Conservation (phyloP, 2,888 invertebrate genomes). For the Gerris lacustris region DNA sequence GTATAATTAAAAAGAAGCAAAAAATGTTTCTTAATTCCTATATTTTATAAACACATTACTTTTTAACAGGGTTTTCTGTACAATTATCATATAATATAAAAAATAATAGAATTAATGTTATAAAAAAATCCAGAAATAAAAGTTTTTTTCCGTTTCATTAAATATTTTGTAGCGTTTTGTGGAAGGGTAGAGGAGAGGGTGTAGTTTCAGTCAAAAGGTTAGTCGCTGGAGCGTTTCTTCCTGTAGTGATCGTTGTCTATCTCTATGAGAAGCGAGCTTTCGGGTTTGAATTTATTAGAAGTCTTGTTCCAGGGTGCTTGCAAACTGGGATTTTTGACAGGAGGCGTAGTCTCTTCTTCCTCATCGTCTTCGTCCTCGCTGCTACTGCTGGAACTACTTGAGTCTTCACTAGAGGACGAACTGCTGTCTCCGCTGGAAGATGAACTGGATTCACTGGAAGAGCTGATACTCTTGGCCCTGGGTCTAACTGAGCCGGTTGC, state of each 20-base stretch:
- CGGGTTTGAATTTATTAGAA: not conserved
- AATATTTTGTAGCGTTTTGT: too few species aligned
- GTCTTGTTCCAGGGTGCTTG: not conserved
- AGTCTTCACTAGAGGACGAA: too few species aligned
- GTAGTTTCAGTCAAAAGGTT: not conserved
- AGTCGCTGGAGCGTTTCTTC: not conserved
- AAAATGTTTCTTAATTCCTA: too few species aligned
- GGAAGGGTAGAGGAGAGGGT: too few species aligned
- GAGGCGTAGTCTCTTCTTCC: not conserved
- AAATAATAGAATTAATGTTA: too few species aligned
- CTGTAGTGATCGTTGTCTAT: constrained; percentile 7
- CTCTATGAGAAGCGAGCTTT: not conserved
- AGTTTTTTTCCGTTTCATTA: too few species aligned
- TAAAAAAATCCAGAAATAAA: too few species aligned
- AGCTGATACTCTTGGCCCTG: not conserved
- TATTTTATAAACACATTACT: too few species aligned
- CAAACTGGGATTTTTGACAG: not conserved
- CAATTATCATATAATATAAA: too few species aligned
- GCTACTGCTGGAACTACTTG: not conserved
- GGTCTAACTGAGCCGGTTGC: not conserved
- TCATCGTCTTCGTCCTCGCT: not conserved
- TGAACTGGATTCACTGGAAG: not conserved
- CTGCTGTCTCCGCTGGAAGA: not conserved
- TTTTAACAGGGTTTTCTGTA: too few species aligned
- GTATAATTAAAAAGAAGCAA: too few species aligned